Evolutionary conservation across 2,113 vertebrate genomes (phyloP).

Genomic region (Crocuta crocuta): DNA sequence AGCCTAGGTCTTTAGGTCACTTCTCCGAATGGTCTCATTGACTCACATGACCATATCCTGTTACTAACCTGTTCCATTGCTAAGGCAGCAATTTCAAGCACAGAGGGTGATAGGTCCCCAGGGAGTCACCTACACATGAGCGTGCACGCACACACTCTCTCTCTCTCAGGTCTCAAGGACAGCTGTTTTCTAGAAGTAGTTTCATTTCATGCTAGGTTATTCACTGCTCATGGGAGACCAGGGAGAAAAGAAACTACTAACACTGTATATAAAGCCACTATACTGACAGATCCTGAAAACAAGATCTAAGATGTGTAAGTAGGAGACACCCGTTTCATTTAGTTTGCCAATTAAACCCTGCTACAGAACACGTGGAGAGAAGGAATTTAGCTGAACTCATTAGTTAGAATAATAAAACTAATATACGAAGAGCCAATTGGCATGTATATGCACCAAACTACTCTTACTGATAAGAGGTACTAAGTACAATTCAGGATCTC

Average conservation of each 20-base stretch:
- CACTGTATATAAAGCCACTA: not conserved
- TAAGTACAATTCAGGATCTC: not conserved
- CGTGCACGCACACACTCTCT: not conserved
- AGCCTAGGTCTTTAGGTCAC: not conserved
- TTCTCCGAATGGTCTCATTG: constrained; percentile 8
- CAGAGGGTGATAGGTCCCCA: not conserved
- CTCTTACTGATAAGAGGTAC: not conserved
- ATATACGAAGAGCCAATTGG: not conserved
- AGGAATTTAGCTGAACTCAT: not conserved
- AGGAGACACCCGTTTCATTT: not conserved
- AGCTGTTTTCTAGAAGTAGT: constrained; percentile 17
- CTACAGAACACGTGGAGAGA: not conserved
- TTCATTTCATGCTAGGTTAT: constrained; percentile 51
- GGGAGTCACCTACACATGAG: not conserved
- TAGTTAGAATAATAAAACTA: constrained; percentile 56
- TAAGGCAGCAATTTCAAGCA: not conserved
- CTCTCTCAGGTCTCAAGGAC: not conserved
- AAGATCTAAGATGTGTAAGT: not conserved
- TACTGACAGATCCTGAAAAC: not conserved
- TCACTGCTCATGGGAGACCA: not conserved
- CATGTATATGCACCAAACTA: not conserved
- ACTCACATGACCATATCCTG: not conserved
- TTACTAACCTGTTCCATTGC: not conserved
- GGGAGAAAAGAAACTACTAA: not conserved
- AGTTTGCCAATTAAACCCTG: constrained; percentile 15